A percentile compares a stretch with the other conserved stretches of the same genome.
These are phyloP conservation scores for Synanthedon andrenaeformis DNA, from an alignment of 2,888 invertebrate species.

Conservation along the genomic window DNA sequence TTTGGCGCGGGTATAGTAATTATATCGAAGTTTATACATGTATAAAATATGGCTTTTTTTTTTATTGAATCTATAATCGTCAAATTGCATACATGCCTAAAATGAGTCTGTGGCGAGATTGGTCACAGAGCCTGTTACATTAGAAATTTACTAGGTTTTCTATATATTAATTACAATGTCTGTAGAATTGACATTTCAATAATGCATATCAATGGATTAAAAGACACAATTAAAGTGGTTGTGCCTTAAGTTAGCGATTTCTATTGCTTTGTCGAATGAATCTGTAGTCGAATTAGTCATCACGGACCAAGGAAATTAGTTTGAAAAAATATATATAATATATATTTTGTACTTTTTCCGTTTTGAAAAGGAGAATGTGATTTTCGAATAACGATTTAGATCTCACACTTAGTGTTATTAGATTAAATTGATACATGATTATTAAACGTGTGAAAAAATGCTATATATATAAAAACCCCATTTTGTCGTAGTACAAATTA, in stretches of 20 bases:
- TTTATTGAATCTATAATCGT: too few species aligned
- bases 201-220: constrained; percentile 1
- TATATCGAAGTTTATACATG: too few species aligned
- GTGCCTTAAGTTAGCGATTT: constrained; percentile 53
- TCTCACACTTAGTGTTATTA: constrained; percentile 36
- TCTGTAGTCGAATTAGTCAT: constrained; percentile 29
- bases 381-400: constrained; percentile 23
- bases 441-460: constrained; percentile 14
- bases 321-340: constrained; percentile 33
- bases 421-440: constrained; percentile 31
- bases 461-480: constrained; percentile 22
- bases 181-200: neutral
- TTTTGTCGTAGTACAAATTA: constrained; percentile 62
- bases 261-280: constrained; percentile 25
- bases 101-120: too few species aligned
- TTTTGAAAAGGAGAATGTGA: constrained; percentile 27
- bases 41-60: too few species aligned
- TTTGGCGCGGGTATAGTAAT: too few species aligned
- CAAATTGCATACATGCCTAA: too few species aligned
- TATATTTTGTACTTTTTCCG: constrained; percentile 62
- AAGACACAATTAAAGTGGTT: constrained; percentile 49
- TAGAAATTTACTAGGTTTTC: too few species aligned
- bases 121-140: too few species aligned
- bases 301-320: constrained; percentile 57
- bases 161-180: too few species aligned